phyloP scores from a whole-genome alignment of 37 sponge, comb jelly and placozoan genomes.

The Axinella damicornis region DNA sequence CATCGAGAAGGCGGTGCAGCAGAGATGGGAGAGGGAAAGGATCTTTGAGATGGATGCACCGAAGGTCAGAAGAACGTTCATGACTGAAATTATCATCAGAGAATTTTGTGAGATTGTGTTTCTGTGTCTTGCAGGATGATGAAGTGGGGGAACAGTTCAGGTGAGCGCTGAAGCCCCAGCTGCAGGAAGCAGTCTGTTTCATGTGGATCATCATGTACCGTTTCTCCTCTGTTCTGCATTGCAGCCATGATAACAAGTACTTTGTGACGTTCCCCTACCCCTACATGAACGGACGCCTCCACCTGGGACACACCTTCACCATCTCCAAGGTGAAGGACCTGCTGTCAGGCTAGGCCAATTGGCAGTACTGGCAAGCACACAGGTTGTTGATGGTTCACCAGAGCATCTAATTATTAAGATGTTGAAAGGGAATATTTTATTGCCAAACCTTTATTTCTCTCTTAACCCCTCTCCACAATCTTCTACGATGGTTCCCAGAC shows the following conservation, averaged over 20 bases:
- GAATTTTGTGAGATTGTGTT: background rate
- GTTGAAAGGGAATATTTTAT: background rate
- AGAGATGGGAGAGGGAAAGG: conserved; percentile 89
- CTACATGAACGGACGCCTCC: conserved; percentile 99
- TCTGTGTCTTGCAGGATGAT: conserved; percentile 7
- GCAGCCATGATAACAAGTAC: conserved; percentile 72
- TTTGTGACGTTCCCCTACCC: conserved; percentile 98
- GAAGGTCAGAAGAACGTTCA: conserved; percentile 24
- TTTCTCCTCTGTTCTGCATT: background rate
- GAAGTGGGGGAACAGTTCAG: conserved; percentile 45
- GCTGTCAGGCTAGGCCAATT: too few relatives aligned
- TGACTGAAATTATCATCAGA: too few relatives aligned
- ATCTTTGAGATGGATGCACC: conserved; percentile 89
- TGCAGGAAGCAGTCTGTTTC: background rate
- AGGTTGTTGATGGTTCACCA: background rate
- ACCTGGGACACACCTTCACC: conserved; percentile 97
- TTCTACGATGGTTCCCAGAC: conserved; percentile 16
- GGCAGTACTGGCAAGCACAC: too few relatives aligned
- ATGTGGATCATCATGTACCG: background rate
- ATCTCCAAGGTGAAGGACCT: conserved; percentile 83
- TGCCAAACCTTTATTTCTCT: background rate
- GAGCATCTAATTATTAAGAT: background rate
- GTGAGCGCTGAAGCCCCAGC: background rate
- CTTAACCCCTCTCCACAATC: background rate
- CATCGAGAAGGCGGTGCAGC: conserved; percentile 89